A percentile compares a stretch with the other conserved stretches of the same genome.
Evolutionary conservation across 2,113 vertebrate species (phyloP).

Genomic region (Hippocampus abdominalis): DNA sequence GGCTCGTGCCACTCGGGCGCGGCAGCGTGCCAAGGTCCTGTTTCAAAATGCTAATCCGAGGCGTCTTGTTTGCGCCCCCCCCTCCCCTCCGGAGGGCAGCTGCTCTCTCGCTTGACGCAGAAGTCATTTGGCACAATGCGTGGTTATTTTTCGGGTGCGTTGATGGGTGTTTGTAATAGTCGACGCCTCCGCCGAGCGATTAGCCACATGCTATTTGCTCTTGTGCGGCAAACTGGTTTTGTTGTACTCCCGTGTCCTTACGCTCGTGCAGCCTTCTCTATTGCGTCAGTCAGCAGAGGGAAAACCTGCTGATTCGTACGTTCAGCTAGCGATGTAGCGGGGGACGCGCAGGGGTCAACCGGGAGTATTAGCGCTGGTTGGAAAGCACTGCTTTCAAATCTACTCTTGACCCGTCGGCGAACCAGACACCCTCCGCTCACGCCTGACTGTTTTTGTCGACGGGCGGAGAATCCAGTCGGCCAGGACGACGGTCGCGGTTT

Average conservation of each 20-base stretch:
- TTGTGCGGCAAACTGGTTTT: not conserved
- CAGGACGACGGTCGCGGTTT: not conserved
- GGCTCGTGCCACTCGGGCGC: slow-evolving; percentile 2
- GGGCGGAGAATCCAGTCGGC: not conserved
- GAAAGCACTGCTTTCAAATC: slow-evolving; percentile 59
- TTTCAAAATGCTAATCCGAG: slow-evolving; percentile 20
- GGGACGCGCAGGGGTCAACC: slow-evolving; percentile 45
- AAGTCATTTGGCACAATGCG: not conserved
- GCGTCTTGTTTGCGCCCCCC: not conserved
- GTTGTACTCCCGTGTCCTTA: slow-evolving; percentile 20
- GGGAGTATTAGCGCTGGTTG: slow-evolving; percentile 62
- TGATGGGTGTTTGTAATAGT: too few species aligned
- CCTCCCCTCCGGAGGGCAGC: not conserved
- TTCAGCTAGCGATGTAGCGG: slow-evolving; percentile 13
- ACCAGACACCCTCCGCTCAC: slow-evolving; percentile 31
- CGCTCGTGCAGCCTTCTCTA: slow-evolving; percentile 2
- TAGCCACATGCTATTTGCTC: too few species aligned
- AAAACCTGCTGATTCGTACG: slow-evolving; percentile 55
- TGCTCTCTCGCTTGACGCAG: not conserved
- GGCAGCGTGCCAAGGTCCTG: slow-evolving; percentile 18
- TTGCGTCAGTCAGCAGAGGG: slow-evolving; percentile 27
- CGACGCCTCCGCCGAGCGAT: too few species aligned
- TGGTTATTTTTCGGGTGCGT: slow-evolving; percentile 5
- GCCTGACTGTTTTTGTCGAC: slow-evolving; percentile 51
- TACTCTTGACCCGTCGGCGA: slow-evolving; percentile 53